Evolutionary conservation across 2,113 vertebrate species (phyloP), one percentile per base, ranked within the genome.

Genomic region (Toxotes chatareus): DNA sequence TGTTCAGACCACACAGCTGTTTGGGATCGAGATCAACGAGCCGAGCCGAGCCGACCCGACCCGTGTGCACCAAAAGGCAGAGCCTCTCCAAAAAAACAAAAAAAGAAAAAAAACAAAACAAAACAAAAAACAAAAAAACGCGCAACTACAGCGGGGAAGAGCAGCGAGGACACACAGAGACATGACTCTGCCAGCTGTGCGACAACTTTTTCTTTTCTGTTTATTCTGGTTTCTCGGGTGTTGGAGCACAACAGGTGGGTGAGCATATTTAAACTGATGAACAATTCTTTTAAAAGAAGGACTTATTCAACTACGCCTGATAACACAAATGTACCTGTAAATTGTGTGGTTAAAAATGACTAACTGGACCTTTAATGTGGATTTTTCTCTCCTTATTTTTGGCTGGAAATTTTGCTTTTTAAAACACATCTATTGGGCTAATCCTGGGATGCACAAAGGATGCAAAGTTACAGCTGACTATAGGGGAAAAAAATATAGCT

Each of bases 171-270:
- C 23, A 10, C 7, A 46, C 17, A 56, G 36, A 83, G 73, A 60
- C 51, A 93, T 93, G 90, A 79, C 32, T 34, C 27, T 84, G 23
- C 42, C 78, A 17, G 82, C 32, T 11, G 53, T 76, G 63, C 36
- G 47, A 74, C 83, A 90, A 88, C 79, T 93, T 85, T 88, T 83
- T 17, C 88, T 91, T 8, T 7, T 92, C 0, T 85, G 79, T 70
- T 74, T 91, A 0, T 36, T 93, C 36, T 78, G 88, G 51, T 80
- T 72, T 53, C 71, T 90, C 3, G 83, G 85, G 73, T 87, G 80
- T 23, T 86, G 88, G 80, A 86, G 67, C 66, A n/a, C 65, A 53
- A 77, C 90, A 91, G 89, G 92, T 93, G 65, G 16, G 88, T 65
- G 51, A 19, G 38, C 10, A 7, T 2, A 1, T 34, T 49, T 2